Base-by-base conservation (phyloP, 2,113 vertebrate genomes). In the Suricata suricatta region DNA sequence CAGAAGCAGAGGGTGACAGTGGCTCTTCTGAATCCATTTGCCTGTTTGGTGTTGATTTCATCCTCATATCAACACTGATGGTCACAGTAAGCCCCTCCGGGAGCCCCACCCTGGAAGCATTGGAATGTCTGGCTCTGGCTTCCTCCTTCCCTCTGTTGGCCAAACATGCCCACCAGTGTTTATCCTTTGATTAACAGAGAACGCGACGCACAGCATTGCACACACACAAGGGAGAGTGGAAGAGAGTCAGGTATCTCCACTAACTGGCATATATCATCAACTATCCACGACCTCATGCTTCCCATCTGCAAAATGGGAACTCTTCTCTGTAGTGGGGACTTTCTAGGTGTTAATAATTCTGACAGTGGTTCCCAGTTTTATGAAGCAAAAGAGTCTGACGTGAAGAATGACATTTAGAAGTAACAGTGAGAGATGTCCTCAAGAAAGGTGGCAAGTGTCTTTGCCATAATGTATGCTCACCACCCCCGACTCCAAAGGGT, bases 121-220 rank as follows among this genome's bases (percentile, higher is more conserved):
- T 19, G 50, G n/a, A 35, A 91, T 16, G 7, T 12, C 4, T 15
- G 23, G 47, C 29, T 19, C 29, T 29, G n/a, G 41, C 57, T 16
- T 41, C 92, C 8, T 52, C 71, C 63, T 88, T 50, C 29, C 9
- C 64, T 57, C 3, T 31, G 16, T 1, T 50, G 57, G 11, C 31
- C 17, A 25, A 27, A 66, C 0, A 1, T 11, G 4, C 13, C 27
- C 9, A 2, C 44, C 44, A 2, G 44, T 21, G 44, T 66, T 71
- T 72, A 44, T 21, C 27, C 25, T 92, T 69, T 31, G 38, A 33
- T 64, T 57, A 23, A 50, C 47, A 47, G 14, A 68, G n/a, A 93
- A 66, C 13, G 66, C 80, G 83, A 77, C 66, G 6, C 3, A 57
- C 54, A 41, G 60, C 21, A 69, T 33, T 77, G 23, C 85, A 66